Percentiles rank a stretch among this genome's conserved stretches.
phyloP scores from a whole-genome alignment of 2,113 vertebrate species.

The Craseonycteris thonglongyai region DNA sequence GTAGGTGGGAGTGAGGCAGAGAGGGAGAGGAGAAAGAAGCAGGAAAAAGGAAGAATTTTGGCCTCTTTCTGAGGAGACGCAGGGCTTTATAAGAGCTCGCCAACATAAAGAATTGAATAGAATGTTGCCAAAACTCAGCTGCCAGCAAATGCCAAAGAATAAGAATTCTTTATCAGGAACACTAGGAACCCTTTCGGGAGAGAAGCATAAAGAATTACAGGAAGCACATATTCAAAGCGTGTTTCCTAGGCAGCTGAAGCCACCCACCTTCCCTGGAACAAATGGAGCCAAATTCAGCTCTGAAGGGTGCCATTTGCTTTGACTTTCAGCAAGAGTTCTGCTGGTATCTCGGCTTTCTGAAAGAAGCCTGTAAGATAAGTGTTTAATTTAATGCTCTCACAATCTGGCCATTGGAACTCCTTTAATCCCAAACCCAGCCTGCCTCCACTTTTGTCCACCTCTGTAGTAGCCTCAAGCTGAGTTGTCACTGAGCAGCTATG shows the following conservation, averaged over 20 bases:
- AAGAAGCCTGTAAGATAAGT: not conserved
- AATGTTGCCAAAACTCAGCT: not conserved
- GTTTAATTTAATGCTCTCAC: not conserved
- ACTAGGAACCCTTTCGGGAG: slow-evolving; percentile 1
- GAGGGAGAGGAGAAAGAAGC: not conserved
- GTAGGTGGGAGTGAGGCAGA: not conserved
- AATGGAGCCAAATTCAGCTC: slow-evolving; percentile 32
- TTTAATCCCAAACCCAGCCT: not conserved
- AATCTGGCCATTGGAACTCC: not conserved
- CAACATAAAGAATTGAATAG: not conserved
- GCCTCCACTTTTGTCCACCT: not conserved
- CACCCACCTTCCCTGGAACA: slow-evolving; percentile 59
- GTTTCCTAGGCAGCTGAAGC: slow-evolving; percentile 67
- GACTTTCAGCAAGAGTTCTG: not conserved
- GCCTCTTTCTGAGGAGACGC: not conserved
- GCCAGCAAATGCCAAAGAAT: slow-evolving; percentile 25
- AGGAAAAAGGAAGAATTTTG: not conserved
- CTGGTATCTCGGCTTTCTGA: not conserved
- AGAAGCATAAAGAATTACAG: slow-evolving; percentile 48
- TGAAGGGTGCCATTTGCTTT: slow-evolving; percentile 31
- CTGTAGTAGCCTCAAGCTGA: not conserved
- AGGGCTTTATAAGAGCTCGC: not conserved
- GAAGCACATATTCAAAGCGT: slow-evolving; percentile 49
- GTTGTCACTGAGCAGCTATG: not conserved
- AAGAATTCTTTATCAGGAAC: slow-evolving; percentile 22